These are phyloP conservation scores for Clusia tigrina DNA, from an alignment of 2,888 invertebrate species.

Conservation along the genomic window DNA sequence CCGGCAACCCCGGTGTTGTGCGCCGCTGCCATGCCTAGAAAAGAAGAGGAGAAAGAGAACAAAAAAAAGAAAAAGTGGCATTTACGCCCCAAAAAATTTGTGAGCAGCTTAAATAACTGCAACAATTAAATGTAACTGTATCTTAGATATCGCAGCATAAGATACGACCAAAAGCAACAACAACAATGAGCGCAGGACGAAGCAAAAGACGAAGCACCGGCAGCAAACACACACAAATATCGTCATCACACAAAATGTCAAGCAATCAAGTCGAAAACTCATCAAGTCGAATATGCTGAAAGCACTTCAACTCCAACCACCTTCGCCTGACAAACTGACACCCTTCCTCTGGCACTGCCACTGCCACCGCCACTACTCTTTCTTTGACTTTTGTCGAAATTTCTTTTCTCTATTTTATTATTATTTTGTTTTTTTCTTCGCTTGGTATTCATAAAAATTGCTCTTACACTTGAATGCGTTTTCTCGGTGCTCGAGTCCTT, in stretches of 20 bases:
- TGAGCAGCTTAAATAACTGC: background rate
- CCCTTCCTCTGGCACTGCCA: background rate
- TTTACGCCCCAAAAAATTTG: background rate
- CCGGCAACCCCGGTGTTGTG: background rate
- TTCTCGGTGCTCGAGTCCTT: no score
- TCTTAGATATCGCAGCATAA: background rate
- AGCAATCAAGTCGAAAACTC: conserved; percentile 9
- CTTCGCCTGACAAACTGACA: no score
- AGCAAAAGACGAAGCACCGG: background rate
- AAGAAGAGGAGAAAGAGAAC: background rate
- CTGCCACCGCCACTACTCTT: background rate
- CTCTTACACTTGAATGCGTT: background rate
- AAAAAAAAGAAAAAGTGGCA: background rate
- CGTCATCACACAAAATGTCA: conserved; percentile 9
- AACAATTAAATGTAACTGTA: conserved; percentile 10
- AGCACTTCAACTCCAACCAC: background rate
- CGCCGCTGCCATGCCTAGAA: background rate
- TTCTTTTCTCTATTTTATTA: no score
- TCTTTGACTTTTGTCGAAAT: no score
- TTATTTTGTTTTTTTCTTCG: no score
- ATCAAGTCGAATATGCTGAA: conserved; percentile 2
- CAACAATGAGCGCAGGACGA: background rate
- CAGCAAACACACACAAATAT: background rate
- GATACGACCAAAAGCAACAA: background rate
- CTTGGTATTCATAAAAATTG: no score